Conservation (phyloP, 2,113 vertebrate species). For the Myrmecobius fasciatus region DNA sequence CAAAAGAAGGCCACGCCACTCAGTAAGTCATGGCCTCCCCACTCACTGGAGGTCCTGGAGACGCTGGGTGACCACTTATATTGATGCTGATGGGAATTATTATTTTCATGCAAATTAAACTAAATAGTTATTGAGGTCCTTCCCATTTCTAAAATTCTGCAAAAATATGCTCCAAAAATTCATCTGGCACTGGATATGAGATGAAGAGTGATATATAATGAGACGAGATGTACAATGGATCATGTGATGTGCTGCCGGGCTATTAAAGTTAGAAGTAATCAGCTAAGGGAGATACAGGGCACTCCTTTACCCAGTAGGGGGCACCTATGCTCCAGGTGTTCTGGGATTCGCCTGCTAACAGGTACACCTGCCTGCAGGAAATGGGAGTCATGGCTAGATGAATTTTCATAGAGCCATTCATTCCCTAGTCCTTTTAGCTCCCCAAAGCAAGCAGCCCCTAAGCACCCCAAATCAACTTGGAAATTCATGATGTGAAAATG, state of each 20-base stretch:
- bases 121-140: background rate
- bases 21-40: background rate
- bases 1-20: background rate
- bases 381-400: background rate
- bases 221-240: background rate
- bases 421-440: background rate
- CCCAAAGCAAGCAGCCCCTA: background rate
- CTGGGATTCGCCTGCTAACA: background rate
- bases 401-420: background rate
- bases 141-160: background rate
- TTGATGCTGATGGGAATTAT: background rate
- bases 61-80: background rate
- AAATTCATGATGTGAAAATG: background rate
- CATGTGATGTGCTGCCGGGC: background rate
- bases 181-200: background rate
- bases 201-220: too few relatives aligned
- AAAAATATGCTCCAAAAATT: background rate
- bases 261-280: background rate
- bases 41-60: background rate
- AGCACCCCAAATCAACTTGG: background rate
- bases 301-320: background rate
- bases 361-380: background rate
- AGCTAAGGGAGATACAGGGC: background rate
- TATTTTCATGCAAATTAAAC: background rate
- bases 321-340: background rate